phyloP scores from a whole-genome alignment of 2,797 vertebrate species.

The Sphenodon punctatus region DNA sequence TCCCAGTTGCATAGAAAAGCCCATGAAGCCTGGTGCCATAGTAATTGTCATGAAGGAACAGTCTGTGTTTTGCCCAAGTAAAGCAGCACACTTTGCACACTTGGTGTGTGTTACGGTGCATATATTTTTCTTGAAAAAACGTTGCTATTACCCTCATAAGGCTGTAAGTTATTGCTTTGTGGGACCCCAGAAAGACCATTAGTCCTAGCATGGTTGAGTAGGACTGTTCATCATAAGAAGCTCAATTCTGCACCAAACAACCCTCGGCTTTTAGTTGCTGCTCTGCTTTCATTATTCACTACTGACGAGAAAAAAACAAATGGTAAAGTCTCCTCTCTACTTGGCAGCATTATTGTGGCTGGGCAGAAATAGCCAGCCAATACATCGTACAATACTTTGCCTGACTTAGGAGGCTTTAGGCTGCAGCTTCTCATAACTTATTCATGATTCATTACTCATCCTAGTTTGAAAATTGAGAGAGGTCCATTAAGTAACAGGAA shows the following conservation, averaged over 20 bases:
- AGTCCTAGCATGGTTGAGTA: not conserved
- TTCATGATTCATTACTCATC: constrained; percentile 13
- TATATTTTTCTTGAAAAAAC: constrained; percentile 21
- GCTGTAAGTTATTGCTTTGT: constrained; percentile 2
- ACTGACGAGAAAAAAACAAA: constrained; percentile 18
- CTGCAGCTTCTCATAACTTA: not conserved
- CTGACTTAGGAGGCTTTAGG: constrained; percentile 10
- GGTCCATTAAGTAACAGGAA: constrained; percentile 2
- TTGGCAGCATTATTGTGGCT: not conserved
- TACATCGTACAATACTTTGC: not conserved
- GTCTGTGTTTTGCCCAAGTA: not conserved
- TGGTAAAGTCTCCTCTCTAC: not conserved
- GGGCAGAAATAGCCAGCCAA: not conserved
- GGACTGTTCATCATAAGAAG: constrained; percentile 17
- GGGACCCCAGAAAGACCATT: constrained; percentile 12
- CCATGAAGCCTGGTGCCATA: not conserved
- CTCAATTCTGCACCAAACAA: constrained; percentile 2
- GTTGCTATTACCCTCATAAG: not conserved
- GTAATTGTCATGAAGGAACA: accelerated
- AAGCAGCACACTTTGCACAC: not conserved
- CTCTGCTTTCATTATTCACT: constrained; percentile 26
- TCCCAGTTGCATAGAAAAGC: not conserved
- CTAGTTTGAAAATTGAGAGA: constrained; percentile 5
- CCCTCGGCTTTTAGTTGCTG: constrained; percentile 3
- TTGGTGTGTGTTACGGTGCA: not conserved